Conservation (phyloP, 2,113 vertebrate genomes). For the Genyomyrus donnyi region DNA sequence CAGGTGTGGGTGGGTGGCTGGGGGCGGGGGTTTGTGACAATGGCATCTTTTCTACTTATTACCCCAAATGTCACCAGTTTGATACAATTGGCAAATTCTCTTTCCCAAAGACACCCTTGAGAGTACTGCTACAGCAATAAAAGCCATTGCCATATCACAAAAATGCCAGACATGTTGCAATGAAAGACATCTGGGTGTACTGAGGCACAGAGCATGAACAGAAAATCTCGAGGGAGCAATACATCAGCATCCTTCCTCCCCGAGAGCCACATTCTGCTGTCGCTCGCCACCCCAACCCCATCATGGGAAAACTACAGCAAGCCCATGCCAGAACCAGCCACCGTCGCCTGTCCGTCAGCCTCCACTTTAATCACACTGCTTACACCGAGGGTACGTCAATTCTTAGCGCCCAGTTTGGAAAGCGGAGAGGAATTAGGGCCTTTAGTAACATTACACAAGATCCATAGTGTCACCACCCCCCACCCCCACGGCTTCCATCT, state of each 20-base stretch:
- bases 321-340: conserved; percentile 25
- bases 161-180: neutral
- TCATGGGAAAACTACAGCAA: conserved; percentile 15
- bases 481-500: neutral
- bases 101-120: neutral
- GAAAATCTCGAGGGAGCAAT: neutral
- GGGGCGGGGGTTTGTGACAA: neutral
- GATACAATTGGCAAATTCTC: neutral
- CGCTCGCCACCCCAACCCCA: neutral
- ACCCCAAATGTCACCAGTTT: neutral
- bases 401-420: conserved; percentile 20
- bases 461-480: conserved; percentile 34
- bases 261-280: neutral
- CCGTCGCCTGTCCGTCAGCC: conserved; percentile 9
- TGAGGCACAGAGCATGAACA: neutral
- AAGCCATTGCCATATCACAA: neutral
- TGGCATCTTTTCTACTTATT: neutral
- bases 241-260: neutral
- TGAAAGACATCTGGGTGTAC: neutral
- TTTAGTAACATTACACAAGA: conserved; percentile 42
- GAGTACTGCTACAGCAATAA: neutral
- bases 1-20: neutral
- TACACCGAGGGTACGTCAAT: conserved; percentile 22
- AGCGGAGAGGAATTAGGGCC: conserved; percentile 34
- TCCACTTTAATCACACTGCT: neutral